Evolutionary conservation across 2,888 invertebrate genomes (phyloP).

Genomic region (Gonocerus acuteangulatus): DNA sequence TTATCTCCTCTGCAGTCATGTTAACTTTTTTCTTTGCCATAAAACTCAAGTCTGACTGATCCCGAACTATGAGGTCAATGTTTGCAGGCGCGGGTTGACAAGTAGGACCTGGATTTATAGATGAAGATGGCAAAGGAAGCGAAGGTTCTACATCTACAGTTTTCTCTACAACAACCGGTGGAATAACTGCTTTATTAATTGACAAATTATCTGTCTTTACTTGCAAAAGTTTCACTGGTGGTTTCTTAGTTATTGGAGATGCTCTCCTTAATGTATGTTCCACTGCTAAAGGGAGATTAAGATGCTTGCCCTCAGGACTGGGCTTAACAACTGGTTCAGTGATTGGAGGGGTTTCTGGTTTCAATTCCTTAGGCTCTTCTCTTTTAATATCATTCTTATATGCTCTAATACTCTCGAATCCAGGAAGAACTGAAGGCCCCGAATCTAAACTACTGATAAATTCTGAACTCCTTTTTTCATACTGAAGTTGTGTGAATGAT

Average conservation of each 20-base stretch:
- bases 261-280: slow-evolving; percentile 37
- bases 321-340: not conserved
- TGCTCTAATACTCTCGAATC: slow-evolving; percentile 17
- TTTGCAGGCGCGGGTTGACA: not conserved
- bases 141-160: not conserved
- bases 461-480: slow-evolving; percentile 33
- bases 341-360: not conserved
- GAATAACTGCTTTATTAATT: not conserved
- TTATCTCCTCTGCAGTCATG: slow-evolving; percentile 38
- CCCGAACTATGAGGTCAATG: slow-evolving; percentile 8
- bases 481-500: slow-evolving; percentile 32
- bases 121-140: not conserved
- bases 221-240: slow-evolving; percentile 1
- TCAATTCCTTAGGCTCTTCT: slow-evolving; percentile 20
- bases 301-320: slow-evolving; percentile 35
- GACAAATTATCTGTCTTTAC: not conserved
- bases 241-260: slow-evolving; percentile 35
- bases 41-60: slow-evolving; percentile 16
- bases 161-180: not conserved
- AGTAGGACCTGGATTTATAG: not conserved
- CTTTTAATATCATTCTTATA: slow-evolving; percentile 27
- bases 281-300: slow-evolving; percentile 37
- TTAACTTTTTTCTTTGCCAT: slow-evolving; percentile 37
- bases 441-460: slow-evolving; percentile 30
- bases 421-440: slow-evolving; percentile 17